phyloP scores from a whole-genome alignment of 2,113 vertebrate genomes.

The Engystomops pustulosus region DNA sequence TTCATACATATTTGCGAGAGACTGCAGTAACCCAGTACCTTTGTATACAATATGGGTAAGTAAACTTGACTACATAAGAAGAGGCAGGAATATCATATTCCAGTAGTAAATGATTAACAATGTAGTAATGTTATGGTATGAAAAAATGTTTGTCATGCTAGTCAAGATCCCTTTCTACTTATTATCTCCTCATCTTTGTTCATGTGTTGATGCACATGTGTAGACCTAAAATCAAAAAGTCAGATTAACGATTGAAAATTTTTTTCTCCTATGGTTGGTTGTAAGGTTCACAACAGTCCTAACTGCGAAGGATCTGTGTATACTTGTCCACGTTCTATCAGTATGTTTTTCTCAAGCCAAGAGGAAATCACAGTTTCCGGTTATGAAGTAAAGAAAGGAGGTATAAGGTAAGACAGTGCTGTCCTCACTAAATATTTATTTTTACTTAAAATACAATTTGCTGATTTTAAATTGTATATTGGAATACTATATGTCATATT shows the following conservation, averaged over 20 bases:
- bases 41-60: constrained; percentile 97
- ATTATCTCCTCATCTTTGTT: too few species aligned
- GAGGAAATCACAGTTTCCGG: constrained; percentile 92
- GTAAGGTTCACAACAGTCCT: constrained; percentile 91
- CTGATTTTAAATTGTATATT: too few species aligned
- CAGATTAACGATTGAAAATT: not conserved
- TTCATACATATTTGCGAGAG: constrained; percentile 96
- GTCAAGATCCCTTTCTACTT: too few species aligned
- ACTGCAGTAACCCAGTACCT: constrained; percentile 86
- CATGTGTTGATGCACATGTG: not conserved
- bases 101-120: not conserved
- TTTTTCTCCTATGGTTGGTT: constrained; percentile 55
- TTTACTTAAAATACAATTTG: too few species aligned
- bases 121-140: not conserved
- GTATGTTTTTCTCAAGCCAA: constrained; percentile 92
- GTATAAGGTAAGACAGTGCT: constrained; percentile 77
- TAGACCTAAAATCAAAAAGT: not conserved
- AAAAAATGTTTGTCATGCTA: not conserved
- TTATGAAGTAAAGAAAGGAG: constrained; percentile 89
- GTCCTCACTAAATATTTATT: too few species aligned
- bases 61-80: constrained; percentile 31
- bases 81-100: not conserved
- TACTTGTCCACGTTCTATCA: constrained; percentile 87
- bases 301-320: constrained; percentile 86
- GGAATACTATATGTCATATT: too few species aligned